Evolutionary conservation across 2,797 vertebrate genomes (phyloP).

Genomic region (Oryzias sinensis): DNA sequence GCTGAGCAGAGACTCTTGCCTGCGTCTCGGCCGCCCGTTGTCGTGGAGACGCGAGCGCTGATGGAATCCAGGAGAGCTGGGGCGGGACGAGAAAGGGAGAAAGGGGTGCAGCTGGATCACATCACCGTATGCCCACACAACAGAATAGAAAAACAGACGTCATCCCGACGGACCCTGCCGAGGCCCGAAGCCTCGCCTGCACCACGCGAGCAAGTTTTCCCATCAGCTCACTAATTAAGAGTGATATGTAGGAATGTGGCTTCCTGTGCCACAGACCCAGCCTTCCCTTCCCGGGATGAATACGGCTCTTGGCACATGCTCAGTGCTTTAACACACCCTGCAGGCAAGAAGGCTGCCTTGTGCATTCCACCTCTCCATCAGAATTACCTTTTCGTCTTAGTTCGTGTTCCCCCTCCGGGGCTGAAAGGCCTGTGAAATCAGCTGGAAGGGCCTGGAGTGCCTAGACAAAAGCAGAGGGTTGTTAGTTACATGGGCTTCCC

Average conservation of each 20-base stretch:
- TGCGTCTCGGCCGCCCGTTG: constrained; percentile 69
- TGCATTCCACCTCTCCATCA: constrained; percentile 72
- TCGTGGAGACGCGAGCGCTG: constrained; percentile 69
- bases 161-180: constrained; percentile 18
- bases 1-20: constrained; percentile 75
- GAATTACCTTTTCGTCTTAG: constrained; percentile 70
- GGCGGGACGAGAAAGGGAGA: constrained; percentile 44
- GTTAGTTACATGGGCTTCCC: constrained; percentile 70
- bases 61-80: constrained; percentile 76
- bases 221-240: constrained; percentile 51
- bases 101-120: constrained; percentile 50
- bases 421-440: constrained; percentile 77
- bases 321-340: constrained; percentile 66
- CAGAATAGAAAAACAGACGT: constrained; percentile 41
- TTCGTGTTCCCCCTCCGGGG: constrained; percentile 58
- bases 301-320: constrained; percentile 73
- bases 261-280: constrained; percentile 43
- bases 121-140: constrained; percentile 54
- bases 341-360: constrained; percentile 58
- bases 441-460: constrained; percentile 64
- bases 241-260: constrained; percentile 64
- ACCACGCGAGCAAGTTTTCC: constrained; percentile 45
- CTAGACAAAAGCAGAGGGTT: constrained; percentile 62
- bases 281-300: constrained; percentile 53
- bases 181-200: constrained; percentile 26